Evolutionary conservation across 2,113 vertebrate species (phyloP).

Genomic region (Tragelaphus scriptus): DNA sequence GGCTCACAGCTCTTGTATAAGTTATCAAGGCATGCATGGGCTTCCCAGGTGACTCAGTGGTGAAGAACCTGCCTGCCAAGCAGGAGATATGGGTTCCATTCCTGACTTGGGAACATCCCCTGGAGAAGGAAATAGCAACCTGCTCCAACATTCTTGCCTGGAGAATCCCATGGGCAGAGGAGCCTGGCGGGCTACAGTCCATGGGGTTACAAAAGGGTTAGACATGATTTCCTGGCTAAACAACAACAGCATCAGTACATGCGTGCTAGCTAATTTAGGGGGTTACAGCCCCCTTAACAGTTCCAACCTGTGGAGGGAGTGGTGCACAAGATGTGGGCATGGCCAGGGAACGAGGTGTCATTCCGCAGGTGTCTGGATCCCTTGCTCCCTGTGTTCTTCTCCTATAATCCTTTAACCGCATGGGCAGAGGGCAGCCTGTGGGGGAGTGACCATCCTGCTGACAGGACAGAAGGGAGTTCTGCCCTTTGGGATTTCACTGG

Average conservation of each 20-base stretch:
- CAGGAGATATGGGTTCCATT: neutral
- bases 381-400: neutral
- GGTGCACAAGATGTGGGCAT: neutral
- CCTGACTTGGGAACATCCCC: neutral
- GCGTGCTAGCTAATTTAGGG: rapidly evolving
- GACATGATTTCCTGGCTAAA: neutral
- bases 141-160: neutral
- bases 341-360: neutral
- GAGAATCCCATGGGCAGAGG: neutral
- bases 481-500: neutral
- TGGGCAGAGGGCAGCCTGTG: neutral
- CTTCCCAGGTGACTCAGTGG: neutral
- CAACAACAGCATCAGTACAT: neutral
- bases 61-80: neutral
- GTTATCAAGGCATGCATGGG: neutral
- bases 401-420: neutral
- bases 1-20: neutral
- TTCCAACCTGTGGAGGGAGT: no score
- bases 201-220: neutral
- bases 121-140: neutral
- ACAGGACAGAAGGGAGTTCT: neutral
- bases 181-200: neutral
- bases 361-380: neutral
- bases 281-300: neutral
- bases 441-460: neutral